phyloP scores from a whole-genome alignment of 2,797 vertebrate species.

The Tokudaia muenninki region DNA sequence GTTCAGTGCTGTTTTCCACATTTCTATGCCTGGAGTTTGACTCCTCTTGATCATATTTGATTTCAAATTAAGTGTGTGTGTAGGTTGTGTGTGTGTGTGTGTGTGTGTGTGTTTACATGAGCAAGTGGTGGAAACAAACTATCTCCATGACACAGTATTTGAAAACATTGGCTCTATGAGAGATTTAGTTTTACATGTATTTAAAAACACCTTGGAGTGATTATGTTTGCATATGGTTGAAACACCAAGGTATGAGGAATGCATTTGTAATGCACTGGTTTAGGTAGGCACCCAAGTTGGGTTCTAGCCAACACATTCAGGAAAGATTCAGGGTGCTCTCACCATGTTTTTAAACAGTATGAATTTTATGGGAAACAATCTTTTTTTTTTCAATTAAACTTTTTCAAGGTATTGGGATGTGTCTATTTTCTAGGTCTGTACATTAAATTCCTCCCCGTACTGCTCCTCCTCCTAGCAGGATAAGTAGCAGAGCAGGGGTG shows the following conservation, averaged over 20 bases:
- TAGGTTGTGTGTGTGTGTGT: no score
- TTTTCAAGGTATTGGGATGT: background rate
- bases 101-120: background rate
- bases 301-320: conserved; percentile 33
- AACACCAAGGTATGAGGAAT: conserved; percentile 23
- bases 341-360: conserved; percentile 23
- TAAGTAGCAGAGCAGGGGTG: background rate
- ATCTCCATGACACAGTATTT: conserved; percentile 3
- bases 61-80: background rate
- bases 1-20: background rate
- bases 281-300: background rate
- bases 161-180: conserved; percentile 16
- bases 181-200: conserved; percentile 49
- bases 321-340: conserved; percentile 32
- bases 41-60: conserved; percentile 17
- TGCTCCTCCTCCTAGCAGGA: background rate
- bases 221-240: conserved; percentile 39
- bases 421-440: background rate
- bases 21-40: background rate
- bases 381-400: background rate
- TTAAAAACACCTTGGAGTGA: conserved; percentile 62
- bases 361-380: conserved; percentile 43
- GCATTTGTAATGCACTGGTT: conserved; percentile 46
- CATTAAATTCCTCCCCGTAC: background rate
- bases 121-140: conserved; percentile 19